Conservation (phyloP, 2,797 vertebrate species). For the Ataeniobius toweri region DNA sequence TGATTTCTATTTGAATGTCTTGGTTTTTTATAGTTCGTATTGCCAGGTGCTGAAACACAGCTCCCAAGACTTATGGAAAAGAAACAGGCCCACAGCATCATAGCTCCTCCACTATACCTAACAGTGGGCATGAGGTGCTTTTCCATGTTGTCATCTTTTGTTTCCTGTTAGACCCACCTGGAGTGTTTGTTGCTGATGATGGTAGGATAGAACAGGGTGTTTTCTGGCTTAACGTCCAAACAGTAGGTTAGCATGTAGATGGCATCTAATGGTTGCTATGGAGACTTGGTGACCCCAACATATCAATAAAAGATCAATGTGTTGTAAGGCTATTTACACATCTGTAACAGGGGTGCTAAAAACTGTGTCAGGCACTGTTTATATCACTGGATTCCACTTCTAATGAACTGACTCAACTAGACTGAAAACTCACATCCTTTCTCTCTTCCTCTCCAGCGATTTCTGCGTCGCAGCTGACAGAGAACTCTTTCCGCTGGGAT, state of each 20-base stretch:
- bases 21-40: not conserved
- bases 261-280: no score
- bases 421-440: slow-evolving; percentile 67
- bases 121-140: no score
- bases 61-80: not conserved
- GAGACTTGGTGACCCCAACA: no score
- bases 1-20: not conserved
- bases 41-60: not conserved
- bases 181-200: no score
- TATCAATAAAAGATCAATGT: not conserved
- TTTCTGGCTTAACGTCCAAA: no score
- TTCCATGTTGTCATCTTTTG: no score
- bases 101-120: no score
- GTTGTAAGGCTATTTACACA: not conserved
- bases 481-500: slow-evolving; percentile 44
- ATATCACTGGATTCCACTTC: not conserved
- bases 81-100: not conserved
- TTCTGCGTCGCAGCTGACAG: slow-evolving; percentile 80
- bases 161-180: no score
- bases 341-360: no score
- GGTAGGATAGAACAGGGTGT: no score
- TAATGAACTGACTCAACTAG: not conserved
- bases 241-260: no score
- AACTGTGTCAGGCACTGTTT: not conserved
- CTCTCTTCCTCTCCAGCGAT: slow-evolving; percentile 77